phyloP scores from a whole-genome alignment of 2,888 invertebrate species.

The Orchestes rusci region DNA sequence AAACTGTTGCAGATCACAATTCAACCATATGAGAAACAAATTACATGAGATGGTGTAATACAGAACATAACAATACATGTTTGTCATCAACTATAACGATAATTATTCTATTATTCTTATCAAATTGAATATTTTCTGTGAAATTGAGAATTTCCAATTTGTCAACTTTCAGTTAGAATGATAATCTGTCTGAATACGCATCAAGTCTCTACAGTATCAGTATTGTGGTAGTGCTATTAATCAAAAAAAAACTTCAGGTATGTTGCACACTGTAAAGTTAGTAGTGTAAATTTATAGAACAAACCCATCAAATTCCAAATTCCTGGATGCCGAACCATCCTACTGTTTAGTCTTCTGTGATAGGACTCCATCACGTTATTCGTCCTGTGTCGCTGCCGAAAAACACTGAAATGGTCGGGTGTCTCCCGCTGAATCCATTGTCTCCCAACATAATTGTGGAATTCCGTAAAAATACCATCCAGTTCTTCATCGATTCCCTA shows the following conservation, averaged over 20 bases:
- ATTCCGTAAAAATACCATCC: constrained; percentile 3
- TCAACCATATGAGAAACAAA: too few species aligned
- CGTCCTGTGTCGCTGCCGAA: constrained; percentile 9
- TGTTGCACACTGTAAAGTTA: neutral
- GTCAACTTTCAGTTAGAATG: too few species aligned
- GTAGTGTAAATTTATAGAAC: neutral
- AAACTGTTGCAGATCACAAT: too few species aligned
- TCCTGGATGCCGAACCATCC: constrained; percentile 9
- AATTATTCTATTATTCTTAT: too few species aligned
- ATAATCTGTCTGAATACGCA: neutral
- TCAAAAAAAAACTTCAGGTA: neutral
- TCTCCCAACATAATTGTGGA: constrained; percentile 8
- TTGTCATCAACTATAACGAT: too few species aligned
- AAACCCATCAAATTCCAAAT: constrained; percentile 14
- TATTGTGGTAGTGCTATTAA: neutral
- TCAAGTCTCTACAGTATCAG: neutral
- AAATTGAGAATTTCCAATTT: too few species aligned
- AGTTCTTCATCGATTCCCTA: constrained; percentile 9
- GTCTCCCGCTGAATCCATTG: constrained; percentile 4
- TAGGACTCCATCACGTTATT: too few species aligned
- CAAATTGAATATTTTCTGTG: too few species aligned
- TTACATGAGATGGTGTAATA: too few species aligned
- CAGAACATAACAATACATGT: too few species aligned
- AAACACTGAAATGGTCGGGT: constrained; percentile 11
- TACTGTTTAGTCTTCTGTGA: constrained; percentile 11